Evolutionary conservation across 2,888 invertebrate species (phyloP), one percentile per base, ranked within the genome.

Genomic region (Merodon equestris): DNA sequence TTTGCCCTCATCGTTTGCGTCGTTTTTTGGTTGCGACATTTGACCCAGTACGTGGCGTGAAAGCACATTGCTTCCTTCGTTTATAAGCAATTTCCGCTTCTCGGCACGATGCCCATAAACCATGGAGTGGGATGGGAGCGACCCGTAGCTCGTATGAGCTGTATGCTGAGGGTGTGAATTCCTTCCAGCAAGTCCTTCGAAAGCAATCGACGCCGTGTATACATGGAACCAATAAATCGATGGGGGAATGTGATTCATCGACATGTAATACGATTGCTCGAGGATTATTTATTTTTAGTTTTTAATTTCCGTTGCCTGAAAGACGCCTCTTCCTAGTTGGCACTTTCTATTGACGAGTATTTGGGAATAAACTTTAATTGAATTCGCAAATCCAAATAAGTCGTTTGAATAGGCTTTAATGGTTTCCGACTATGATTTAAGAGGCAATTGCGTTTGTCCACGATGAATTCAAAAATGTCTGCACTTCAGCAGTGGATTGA

Each of bases 251-350:
- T 27, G 45, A 68, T 64, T 60, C 27, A n/a, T n/a, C 12, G 58
- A 79, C 58, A 68, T 79, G 74, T 67, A 63, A 73, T 73, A 51
- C 56, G 67, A 68, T 61, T 63, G 48, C 68, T 60, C 50, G 57
- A 42, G 27, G 54, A 79, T 58, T 73, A 74, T 74, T 73, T 79
- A 74, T 74, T 73, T 79, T 79, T 74, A 74, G 79, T 79, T 79
- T 79, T 79, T 79, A 79, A 79, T 79, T 79, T 79, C 79, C 79
- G 79, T 27, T 74, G n/a, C n/a, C n/a, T n/a, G n/a, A n/a, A n/a
- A n/a, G n/a, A n/a, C n/a, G n/a, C n/a, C n/a, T n/a, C n/a, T n/a
- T n/a, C n/a, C n/a, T n/a, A n/a, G n/a, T n/a, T n/a, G 27, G 7
- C 27, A 27, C 27, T 27, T 27, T 27, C n/a, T 2, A 7, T 27